These are phyloP conservation scores for Hetaerina titia DNA, from an alignment of 2,888 invertebrate genomes.

Conservation along the genomic window DNA sequence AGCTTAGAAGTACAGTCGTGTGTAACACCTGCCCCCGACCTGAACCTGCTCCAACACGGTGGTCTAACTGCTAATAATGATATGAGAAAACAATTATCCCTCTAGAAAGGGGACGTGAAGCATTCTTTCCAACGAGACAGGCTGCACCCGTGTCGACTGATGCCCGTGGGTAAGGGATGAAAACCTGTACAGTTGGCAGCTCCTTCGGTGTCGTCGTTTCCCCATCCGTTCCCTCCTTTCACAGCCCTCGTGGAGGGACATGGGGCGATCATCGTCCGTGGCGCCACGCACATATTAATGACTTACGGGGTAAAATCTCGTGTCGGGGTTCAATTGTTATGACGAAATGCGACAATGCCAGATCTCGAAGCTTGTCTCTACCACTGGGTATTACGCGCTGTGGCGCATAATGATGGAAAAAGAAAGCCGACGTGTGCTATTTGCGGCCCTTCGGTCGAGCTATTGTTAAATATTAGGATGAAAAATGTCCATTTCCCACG, in stretches of 20 bases:
- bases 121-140: too few species aligned
- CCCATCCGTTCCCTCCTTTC: neutral
- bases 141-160: too few species aligned
- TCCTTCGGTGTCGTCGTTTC: neutral
- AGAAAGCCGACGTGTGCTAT: neutral
- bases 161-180: too few species aligned
- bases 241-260: neutral
- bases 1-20: too few species aligned
- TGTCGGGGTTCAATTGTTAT: neutral
- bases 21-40: too few species aligned
- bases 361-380: neutral
- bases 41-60: too few species aligned
- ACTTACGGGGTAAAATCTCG: neutral
- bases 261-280: neutral
- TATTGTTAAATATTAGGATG: too few species aligned
- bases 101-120: too few species aligned
- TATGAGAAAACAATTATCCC: too few species aligned
- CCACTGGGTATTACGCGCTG: neutral
- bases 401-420: neutral
- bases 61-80: too few species aligned
- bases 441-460: too few species aligned
- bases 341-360: neutral
- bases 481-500: too few species aligned
- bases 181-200: neutral
- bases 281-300: slow-evolving; percentile 19